These are phyloP conservation scores for Rhingia rostrata DNA, from an alignment of 2,888 invertebrate genomes.

Conservation along the genomic window DNA sequence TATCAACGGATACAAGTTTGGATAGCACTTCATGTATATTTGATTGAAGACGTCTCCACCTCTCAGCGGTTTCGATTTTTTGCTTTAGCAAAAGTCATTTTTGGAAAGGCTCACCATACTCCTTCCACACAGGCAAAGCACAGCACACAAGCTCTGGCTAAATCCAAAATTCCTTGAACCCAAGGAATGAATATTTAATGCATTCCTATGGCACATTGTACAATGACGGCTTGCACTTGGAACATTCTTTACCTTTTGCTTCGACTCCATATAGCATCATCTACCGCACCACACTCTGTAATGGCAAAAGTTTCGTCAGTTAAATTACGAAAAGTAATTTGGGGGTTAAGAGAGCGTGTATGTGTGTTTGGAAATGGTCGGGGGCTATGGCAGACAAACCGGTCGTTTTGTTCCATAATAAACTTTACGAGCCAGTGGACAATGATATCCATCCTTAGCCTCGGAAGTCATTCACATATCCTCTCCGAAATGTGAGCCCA, in stretches of 20 bases:
- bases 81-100: constrained; percentile 53
- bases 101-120: constrained; percentile 7
- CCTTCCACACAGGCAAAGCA: not conserved
- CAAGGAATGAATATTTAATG: constrained; percentile 72
- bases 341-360: constrained; percentile 19
- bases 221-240: constrained; percentile 67
- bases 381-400: constrained; percentile 48
- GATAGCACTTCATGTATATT: constrained; percentile 34
- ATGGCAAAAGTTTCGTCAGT: constrained; percentile 69
- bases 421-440: constrained; percentile 74
- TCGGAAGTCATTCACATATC: constrained; percentile 74
- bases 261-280: constrained; percentile 13
- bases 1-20: not conserved
- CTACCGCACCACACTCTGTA: constrained; percentile 16
- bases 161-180: constrained; percentile 70
- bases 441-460: constrained; percentile 74
- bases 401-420: constrained; percentile 74
- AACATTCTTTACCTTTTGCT: constrained; percentile 69
- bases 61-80: constrained; percentile 19
- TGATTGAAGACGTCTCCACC: constrained; percentile 41
- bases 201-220: constrained; percentile 70
- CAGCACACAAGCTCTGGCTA: constrained; percentile 21
- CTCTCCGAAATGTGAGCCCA: constrained; percentile 62
- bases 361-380: not conserved
- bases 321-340: constrained; percentile 72